Conservation (phyloP, 1,140 invertebrate species). For the Carcinoscorpius rotundicauda region DNA sequence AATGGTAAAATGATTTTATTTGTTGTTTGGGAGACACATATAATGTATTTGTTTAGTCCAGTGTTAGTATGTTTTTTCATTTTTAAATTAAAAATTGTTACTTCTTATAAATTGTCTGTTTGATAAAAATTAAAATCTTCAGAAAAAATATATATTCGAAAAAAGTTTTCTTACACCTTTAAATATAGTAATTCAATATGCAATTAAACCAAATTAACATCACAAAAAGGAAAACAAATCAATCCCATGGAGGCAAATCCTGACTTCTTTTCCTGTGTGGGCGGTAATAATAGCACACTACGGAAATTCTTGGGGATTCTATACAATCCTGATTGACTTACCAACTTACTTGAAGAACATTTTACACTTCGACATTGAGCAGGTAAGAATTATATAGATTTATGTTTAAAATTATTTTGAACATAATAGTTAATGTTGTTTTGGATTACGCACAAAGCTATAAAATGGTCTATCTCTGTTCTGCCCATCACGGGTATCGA, state of each 20-base stretch:
- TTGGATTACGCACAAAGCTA: too few relatives aligned
- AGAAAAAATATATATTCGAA: too few relatives aligned
- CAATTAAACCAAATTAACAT: too few relatives aligned
- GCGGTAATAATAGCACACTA: constrained; percentile 80
- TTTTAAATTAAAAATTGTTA: not conserved
- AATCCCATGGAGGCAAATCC: constrained; percentile 61
- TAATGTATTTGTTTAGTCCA: not conserved
- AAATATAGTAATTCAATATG: too few relatives aligned
- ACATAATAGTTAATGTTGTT: too few relatives aligned
- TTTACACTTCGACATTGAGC: constrained; percentile 69
- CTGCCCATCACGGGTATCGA: too few relatives aligned
- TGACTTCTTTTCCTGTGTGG: constrained; percentile 75
- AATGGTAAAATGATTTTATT: too few relatives aligned
- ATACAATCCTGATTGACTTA: constrained; percentile 81
- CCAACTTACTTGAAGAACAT: constrained; percentile 88
- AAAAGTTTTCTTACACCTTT: too few relatives aligned
- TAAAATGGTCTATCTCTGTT: too few relatives aligned
- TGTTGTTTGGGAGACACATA: not conserved
- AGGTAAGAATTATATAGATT: constrained; percentile 40
- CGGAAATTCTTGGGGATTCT: constrained; percentile 84
- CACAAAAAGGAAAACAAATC: not conserved
- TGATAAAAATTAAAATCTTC: too few relatives aligned
- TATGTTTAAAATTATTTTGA: too few relatives aligned
- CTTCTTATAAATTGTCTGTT: not conserved
- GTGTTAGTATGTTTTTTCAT: not conserved